Evolutionary conservation across 1,140 invertebrate genomes (phyloP), one percentile per base, ranked within the genome.

Genomic region (Nasonia vitripennis): DNA sequence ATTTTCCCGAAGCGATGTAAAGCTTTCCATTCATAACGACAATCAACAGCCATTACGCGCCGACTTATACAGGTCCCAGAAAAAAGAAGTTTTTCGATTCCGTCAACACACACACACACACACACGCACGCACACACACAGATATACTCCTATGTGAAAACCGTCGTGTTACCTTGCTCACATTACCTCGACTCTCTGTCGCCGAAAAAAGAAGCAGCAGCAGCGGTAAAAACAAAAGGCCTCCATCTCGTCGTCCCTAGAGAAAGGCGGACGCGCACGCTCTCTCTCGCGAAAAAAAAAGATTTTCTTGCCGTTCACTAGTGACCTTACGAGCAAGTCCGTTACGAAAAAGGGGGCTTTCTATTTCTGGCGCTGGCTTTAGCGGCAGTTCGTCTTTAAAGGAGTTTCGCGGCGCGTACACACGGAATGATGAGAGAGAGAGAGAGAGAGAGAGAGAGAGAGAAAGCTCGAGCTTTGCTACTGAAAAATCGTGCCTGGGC

Each of bases 271-370:
- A 17, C 37, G 74, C 37, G 74, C 20, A 31, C 27, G 27, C 27
- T 27, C 27, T 27, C 27, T 27, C 27, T 27, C 27, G 4, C 20
- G n/a, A 23, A 23, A 74, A 10, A 67, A 75, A 83, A 67, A 62
- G 27, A 75, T 75, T 83, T 83, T 75, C 74, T 83, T 31, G 27
- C 2, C 78, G 78, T 45, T 80, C 68, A 80, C 62, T 70, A 62
- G 77, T 78, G 77, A 78, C 77, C 77, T 78, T 78, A 31, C n/a
- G 55, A 80, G 41, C 62, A 41, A n/a, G 67, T 70, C 34, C 11
- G 78, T 45, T 70, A 80, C 78, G 51, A 51, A 6, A 81, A 81
- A 51, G 48, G 7, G 6, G 31, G 23, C 20, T 34, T 81, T 81
- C 80, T 81, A 81, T 81, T 81, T 81, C 73, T 12, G 45, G 34